Conservation (phyloP, 2,113 vertebrate genomes). For the Guaruba guarouba region DNA sequence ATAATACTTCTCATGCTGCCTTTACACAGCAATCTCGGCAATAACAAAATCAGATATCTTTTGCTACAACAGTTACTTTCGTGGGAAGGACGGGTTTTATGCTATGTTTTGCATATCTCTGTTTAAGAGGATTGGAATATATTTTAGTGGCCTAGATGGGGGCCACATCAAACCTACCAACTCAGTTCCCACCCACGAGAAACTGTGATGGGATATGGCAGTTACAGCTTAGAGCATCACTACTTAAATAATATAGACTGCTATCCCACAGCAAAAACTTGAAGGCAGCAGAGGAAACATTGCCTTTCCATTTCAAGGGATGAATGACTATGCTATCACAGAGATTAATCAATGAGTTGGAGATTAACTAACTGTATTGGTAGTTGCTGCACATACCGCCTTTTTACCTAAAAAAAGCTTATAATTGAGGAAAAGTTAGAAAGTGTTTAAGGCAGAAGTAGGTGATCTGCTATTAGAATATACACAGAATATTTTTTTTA, state of each 20-base stretch:
- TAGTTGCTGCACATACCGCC: background rate
- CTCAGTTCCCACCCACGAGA: background rate
- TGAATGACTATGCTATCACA: background rate
- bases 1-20: background rate
- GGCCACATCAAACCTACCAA: background rate
- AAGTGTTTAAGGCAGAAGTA: background rate
- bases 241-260: background rate
- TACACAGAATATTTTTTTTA: background rate
- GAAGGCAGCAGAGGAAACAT: background rate
- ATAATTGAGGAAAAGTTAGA: background rate
- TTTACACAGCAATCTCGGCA: background rate
- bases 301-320: background rate
- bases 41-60: background rate
- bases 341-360: background rate
- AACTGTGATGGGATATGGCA: background rate
- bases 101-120: background rate
- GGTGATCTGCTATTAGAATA: background rate
- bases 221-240: background rate
- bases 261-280: background rate
- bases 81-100: background rate
- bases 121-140: background rate
- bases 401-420: background rate
- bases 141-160: background rate
- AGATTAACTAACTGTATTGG: background rate
- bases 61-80: background rate